Percentiles rank a stretch among this genome's conserved stretches.
Conservation (phyloP, 2,797 vertebrate genomes). For the Brachyrhaphis roseni region DNA sequence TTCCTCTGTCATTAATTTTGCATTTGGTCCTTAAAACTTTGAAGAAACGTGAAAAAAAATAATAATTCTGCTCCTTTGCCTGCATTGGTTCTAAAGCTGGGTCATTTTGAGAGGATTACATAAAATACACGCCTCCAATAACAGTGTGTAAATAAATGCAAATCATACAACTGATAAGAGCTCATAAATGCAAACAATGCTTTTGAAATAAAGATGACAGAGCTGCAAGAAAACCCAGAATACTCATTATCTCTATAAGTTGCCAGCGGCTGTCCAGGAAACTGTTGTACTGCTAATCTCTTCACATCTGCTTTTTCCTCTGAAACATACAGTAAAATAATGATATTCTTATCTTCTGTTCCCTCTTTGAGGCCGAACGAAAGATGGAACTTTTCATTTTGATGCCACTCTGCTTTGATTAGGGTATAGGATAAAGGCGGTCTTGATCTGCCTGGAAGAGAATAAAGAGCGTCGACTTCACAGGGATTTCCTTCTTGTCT, state of each 20-base stretch:
- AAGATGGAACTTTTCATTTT: conserved; percentile 39
- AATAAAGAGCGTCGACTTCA: conserved; percentile 48
- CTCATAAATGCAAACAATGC: conserved; percentile 64
- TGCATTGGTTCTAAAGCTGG: conserved; percentile 23
- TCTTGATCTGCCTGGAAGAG: conserved; percentile 62
- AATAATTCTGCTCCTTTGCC: conserved; percentile 24
- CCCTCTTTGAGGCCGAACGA: conserved; percentile 33
- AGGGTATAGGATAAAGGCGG: conserved; percentile 60
- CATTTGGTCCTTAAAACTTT: conserved; percentile 62
- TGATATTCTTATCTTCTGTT: conserved; percentile 58
- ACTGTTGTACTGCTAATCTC: conserved; percentile 51
- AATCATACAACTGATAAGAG: conserved; percentile 61
- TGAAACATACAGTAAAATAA: conserved; percentile 54
- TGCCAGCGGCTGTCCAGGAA: conserved; percentile 49
- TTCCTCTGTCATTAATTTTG: conserved; percentile 79
- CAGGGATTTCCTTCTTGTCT: conserved; percentile 45
- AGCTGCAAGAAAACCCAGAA: conserved; percentile 43
- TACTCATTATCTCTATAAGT: conserved; percentile 62
- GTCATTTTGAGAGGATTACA: conserved; percentile 46
- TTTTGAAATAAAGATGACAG: conserved; percentile 66
- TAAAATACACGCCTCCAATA: conserved; percentile 34
- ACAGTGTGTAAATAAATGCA: conserved; percentile 64
- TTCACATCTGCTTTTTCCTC: conserved; percentile 53
- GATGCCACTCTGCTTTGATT: conserved; percentile 42
- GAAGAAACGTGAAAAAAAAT: conserved; percentile 38